phyloP scores from a whole-genome alignment of 2,888 invertebrate genomes.

The Cerastoderma edule region DNA sequence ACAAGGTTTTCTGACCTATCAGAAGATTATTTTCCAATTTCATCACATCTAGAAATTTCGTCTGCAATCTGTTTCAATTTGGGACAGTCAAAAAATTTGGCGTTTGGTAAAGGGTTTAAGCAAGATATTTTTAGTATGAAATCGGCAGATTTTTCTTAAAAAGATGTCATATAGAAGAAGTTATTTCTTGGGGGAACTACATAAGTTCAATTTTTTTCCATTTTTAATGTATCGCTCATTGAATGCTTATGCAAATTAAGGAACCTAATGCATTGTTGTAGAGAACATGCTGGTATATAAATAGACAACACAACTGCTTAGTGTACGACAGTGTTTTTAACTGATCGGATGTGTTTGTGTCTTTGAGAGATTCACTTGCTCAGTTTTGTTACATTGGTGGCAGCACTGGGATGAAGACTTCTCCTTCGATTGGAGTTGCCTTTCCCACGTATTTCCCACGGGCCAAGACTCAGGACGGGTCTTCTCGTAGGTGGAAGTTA shows the following conservation, averaged over 20 bases:
- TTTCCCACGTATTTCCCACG: too few relatives aligned
- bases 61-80: neutral
- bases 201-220: neutral
- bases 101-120: conserved; percentile 5
- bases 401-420: too few relatives aligned
- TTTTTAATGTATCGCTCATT: neutral
- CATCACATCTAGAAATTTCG: neutral
- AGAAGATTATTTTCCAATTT: neutral
- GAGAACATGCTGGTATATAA: neutral
- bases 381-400: too few relatives aligned
- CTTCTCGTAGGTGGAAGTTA: too few relatives aligned
- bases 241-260: neutral
- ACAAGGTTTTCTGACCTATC: neutral
- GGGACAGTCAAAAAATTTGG: neutral
- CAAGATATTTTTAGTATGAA: neutral
- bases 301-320: too few relatives aligned
- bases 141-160: neutral
- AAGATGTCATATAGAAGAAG: neutral
- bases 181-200: neutral
- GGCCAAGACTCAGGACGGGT: too few relatives aligned
- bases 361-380: too few relatives aligned
- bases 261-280: neutral
- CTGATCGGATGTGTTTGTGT: too few relatives aligned
- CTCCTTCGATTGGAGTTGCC: too few relatives aligned
- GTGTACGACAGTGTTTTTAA: too few relatives aligned